These are phyloP conservation scores for Epizoanthus scotinus DNA, from an alignment of 92 coral and sea anemone genomes.

Conservation along the genomic window DNA sequence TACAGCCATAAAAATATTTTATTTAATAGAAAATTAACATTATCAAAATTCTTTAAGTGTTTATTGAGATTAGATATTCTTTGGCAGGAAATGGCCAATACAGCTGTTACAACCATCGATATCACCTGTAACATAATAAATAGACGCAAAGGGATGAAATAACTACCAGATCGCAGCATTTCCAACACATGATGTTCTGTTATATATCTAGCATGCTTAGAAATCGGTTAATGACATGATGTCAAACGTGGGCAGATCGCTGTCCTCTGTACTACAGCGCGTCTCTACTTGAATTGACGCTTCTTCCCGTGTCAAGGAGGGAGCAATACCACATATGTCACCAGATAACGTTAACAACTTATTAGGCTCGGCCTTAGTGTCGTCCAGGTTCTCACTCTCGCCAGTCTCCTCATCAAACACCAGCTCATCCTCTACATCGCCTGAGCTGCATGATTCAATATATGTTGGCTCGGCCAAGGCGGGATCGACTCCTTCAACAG, in stretches of 20 bases:
- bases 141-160: no score
- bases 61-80: no score
- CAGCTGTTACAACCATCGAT: no score
- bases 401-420: neutral
- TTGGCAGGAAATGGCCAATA: no score
- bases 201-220: neutral
- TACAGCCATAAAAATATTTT: no score
- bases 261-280: neutral
- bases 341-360: neutral
- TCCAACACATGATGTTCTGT: neutral
- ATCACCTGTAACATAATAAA: no score
- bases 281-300: neutral
- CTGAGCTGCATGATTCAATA: no score
- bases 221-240: conserved; percentile 18
- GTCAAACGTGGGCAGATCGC: conserved; percentile 25
- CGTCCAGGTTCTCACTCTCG: neutral
- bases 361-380: neutral
- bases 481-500: no score
- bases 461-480: neutral
- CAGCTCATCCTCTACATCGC: neutral
- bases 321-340: neutral
- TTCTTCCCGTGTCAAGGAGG: neutral
- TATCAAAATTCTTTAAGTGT: no score
- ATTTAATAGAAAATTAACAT: no score
- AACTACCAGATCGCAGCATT: no score